phyloP scores from a whole-genome alignment of 2,113 vertebrate species.

The Coracopsis vasa region DNA sequence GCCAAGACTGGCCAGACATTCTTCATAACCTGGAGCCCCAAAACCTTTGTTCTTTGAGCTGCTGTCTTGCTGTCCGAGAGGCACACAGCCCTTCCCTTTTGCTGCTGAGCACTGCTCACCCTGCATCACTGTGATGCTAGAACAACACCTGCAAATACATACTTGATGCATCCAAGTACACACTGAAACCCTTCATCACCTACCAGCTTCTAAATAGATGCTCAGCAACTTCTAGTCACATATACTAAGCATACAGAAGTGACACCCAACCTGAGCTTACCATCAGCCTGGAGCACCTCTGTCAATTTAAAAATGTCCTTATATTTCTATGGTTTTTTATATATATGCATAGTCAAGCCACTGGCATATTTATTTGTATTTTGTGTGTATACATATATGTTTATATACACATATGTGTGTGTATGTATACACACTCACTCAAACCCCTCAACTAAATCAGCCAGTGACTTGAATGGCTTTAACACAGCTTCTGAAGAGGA shows the following conservation, averaged over 20 bases:
- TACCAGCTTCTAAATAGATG: background rate
- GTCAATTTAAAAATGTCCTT: background rate
- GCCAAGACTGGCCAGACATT: background rate
- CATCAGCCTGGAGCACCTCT: background rate
- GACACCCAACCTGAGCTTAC: background rate
- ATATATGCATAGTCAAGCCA: background rate
- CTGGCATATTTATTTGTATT: background rate
- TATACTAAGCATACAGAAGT: background rate
- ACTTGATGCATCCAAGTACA: too few species aligned
- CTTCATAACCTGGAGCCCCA: background rate
- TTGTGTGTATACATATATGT: background rate
- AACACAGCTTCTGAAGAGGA: background rate
- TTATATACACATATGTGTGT: background rate
- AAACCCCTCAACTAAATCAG: background rate
- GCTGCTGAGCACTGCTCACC: background rate
- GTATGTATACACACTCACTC: background rate
- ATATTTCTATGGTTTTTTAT: background rate
- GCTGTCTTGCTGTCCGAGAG: background rate
- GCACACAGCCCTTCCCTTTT: background rate
- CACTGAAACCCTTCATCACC: background rate
- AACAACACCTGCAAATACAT: background rate
- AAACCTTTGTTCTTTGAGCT: background rate
- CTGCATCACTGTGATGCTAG: background rate
- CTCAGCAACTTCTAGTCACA: background rate
- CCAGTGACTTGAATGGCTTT: background rate